These are phyloP conservation scores for Drosophila neocordata DNA, from an alignment of 1,140 invertebrate species.

Conservation along the genomic window DNA sequence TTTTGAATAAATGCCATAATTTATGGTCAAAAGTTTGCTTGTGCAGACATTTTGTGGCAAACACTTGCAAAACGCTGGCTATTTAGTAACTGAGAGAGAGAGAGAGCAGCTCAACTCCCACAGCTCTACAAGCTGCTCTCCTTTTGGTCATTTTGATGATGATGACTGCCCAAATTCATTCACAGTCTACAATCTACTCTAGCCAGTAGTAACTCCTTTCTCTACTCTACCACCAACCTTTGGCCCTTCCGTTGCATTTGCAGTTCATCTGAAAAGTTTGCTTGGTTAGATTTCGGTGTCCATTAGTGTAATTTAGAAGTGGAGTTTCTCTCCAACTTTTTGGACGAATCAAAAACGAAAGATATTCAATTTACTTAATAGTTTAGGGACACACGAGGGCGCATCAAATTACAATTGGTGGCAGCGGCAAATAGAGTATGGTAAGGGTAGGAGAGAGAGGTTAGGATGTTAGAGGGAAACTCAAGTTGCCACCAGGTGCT, in stretches of 20 bases:
- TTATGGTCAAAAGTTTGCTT: slow-evolving; percentile 79
- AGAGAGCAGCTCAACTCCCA: slow-evolving; percentile 11
- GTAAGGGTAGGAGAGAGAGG: slow-evolving; percentile 7
- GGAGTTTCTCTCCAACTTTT: slow-evolving; percentile 39
- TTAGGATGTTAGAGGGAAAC: slow-evolving; percentile 10
- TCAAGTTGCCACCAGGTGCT: slow-evolving; percentile 26
- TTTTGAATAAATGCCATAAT: slow-evolving; percentile 81
- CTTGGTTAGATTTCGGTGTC: slow-evolving; percentile 79
- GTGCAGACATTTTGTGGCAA: slow-evolving; percentile 76
- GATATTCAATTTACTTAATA: slow-evolving; percentile 79
- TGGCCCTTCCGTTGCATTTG: slow-evolving; percentile 40
- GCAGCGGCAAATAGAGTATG: slow-evolving; percentile 15
- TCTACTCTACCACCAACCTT: too few species aligned
- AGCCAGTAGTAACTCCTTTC: neutral
- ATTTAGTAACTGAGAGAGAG: slow-evolving; percentile 46
- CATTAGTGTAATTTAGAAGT: slow-evolving; percentile 80
- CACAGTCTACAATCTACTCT: slow-evolving; percentile 41
- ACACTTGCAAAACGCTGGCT: slow-evolving; percentile 72
- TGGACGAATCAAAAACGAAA: slow-evolving; percentile 30
- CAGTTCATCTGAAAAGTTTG: slow-evolving; percentile 79
- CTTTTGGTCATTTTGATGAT: slow-evolving; percentile 56
- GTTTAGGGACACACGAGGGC: slow-evolving; percentile 59
- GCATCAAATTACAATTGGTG: slow-evolving; percentile 68
- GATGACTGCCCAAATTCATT: slow-evolving; percentile 48
- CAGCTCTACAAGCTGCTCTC: neutral